Evolutionary conservation across 1,140 invertebrate genomes (phyloP), one percentile per base, ranked within the genome.

Genomic region (Oppia nitens): DNA sequence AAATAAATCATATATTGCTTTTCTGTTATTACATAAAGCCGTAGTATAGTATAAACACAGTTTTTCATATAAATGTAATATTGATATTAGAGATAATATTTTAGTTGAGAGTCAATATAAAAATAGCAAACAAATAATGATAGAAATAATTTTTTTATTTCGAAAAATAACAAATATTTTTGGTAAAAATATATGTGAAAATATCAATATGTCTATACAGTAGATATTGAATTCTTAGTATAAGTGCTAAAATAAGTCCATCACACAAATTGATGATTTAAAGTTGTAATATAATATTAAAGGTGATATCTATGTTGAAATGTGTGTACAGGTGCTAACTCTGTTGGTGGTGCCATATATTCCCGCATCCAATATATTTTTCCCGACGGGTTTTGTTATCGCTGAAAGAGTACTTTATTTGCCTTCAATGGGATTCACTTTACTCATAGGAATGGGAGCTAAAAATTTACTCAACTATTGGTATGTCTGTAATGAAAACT

Each of bases 341-440:
- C 32, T 85, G 67, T 80, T 89, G 47, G 74, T 95, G 56, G 71
- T 96, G 58, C 87, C 92, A 45, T 96, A 95, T 73, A 74, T 97
- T 62, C 93, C 93, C 40, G 91, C 92, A n/a, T 85, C 85, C 59
- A 97, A 97, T 76, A 71, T 78, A 53, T 82, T 95, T 69, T 94
- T 96, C 75, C 92, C 94, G 67, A 91, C 96, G 57, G 93, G 93
- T 9, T 97, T 97, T 71, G 90, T 96, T 25, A 85, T 97, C 6
- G 93, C 93, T 32, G 93, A 97, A 73, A 76, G 93, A 62, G 84
- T 97, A 54, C 77, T 97, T 23, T 97, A 97, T 71, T 78, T 94
- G 67, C 92, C 93, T 28, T 95, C 89, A 71, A 86, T 96, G 64
- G 94, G 94, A 32, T 92, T 86, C 71, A 94, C 89, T 73, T 77